These are phyloP conservation scores for Drosophila melanica DNA, from an alignment of 1,140 invertebrate genomes.

Conservation along the genomic window DNA sequence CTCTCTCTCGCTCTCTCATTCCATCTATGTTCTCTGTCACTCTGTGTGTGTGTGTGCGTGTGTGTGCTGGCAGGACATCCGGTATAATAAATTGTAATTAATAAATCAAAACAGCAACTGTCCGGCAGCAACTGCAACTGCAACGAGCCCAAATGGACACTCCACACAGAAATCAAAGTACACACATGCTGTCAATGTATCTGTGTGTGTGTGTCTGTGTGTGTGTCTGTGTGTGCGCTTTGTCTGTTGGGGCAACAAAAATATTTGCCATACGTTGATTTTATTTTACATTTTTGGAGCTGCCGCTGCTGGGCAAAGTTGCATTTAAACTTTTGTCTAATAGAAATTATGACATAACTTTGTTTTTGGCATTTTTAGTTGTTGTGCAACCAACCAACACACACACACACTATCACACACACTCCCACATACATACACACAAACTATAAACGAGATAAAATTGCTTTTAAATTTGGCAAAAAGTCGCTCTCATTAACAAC, in stretches of 20 bases:
- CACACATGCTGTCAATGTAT: background rate
- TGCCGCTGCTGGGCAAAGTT: constrained; percentile 27
- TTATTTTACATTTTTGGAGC: constrained; percentile 43
- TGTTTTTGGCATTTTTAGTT: constrained; percentile 48
- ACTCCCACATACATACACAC: constrained; percentile 12
- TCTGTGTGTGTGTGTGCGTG: background rate
- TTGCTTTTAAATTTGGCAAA: constrained; percentile 69
- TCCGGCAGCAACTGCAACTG: constrained; percentile 33
- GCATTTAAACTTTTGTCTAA: constrained; percentile 44
- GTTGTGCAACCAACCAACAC: constrained; percentile 26
- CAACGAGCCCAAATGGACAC: constrained; percentile 21
- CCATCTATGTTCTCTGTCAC: background rate
- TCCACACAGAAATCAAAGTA: constrained; percentile 26
- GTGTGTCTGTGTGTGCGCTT: background rate
- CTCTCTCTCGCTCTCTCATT: background rate
- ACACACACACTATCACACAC: constrained; percentile 11
- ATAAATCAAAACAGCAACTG: constrained; percentile 73
- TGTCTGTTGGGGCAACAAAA: constrained; percentile 23
- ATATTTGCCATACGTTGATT: constrained; percentile 43
- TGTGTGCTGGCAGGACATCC: constrained; percentile 32
- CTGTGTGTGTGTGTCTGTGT: background rate
- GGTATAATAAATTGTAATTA: constrained; percentile 77
- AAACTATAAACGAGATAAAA: constrained; percentile 53
- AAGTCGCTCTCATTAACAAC: constrained; percentile 45
- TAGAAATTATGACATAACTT: constrained; percentile 57